Evolutionary conservation across 2,113 vertebrate species (phyloP), one percentile per base, ranked within the genome.

Genomic region (Hydrochoerus hydrochaeris): DNA sequence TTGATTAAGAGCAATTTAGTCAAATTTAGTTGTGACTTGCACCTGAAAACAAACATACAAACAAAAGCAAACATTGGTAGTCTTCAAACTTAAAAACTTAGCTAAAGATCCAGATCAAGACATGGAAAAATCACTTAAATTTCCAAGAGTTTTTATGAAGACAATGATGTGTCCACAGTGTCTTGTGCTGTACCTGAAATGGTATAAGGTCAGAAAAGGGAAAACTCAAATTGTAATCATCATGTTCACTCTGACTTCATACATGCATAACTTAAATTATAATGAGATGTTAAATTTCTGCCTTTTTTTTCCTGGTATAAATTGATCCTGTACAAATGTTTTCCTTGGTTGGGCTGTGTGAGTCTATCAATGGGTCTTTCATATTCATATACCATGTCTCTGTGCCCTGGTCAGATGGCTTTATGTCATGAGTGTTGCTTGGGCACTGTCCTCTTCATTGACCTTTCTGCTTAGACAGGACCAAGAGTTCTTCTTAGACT

Each of bases 1-100:
- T 93, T 92, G 54, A 90, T 90, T 93, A 88, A 97, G 57, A 97
- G 75, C n/a, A 96, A 97, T 92, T 97, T 92, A 62, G 17, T 88
- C 0, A 0, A 88, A 41, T 10, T 54, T 95, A 38, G 28, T 44
- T 96, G 85, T 92, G 46, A 89, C 69, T 98, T 7, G 0, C 16
- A 78, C 77, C 95, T 93, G 78, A 75, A 95, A 98, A 94, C 4
- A 85, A 32, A 49, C 41, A 73, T 60, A 30, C 30, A 38, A 85
- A 60, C 38, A 71, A 91, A 69, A 90, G 8, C 22, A 35, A 90
- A 35, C 3, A 30, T 12, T 16, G 16, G 30, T 28, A 86, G 44
- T 12, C 19, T 77, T 71, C 44, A 38, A 88, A 88, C 71, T 83
- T 67, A 60, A 0, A 30, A 35, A 10, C 19, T 58, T 28, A 38